These are phyloP conservation scores for Rhabdornis inornatus DNA, from an alignment of 2,113 vertebrate genomes.

Conservation along the genomic window DNA sequence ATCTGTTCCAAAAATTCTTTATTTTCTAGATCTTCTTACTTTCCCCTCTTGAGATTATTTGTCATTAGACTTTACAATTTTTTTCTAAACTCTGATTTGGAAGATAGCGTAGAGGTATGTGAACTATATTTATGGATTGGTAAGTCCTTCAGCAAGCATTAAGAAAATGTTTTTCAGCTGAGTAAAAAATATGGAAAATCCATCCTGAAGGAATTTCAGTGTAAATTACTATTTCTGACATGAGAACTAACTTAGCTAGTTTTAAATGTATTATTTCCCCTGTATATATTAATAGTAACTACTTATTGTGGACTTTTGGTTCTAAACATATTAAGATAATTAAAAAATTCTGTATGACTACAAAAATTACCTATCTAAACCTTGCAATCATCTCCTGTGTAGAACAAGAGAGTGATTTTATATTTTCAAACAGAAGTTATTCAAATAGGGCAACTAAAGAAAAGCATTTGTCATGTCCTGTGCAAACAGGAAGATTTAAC, in stretches of 20 bases:
- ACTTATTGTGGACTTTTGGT: neutral
- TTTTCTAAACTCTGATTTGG: neutral
- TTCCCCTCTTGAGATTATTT: slow-evolving; percentile 40
- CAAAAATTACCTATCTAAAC: neutral
- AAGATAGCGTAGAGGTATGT: neutral
- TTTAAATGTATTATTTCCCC: neutral
- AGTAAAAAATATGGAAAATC: neutral
- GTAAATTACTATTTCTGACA: neutral
- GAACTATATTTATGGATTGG: neutral
- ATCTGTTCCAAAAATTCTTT: slow-evolving; percentile 62
- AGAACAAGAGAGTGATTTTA: neutral
- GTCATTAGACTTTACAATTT: neutral
- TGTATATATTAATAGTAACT: neutral
- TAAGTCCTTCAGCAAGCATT: neutral
- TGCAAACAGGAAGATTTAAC: neutral
- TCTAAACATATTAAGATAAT: neutral
- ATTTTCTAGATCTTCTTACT: slow-evolving; percentile 58
- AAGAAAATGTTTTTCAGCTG: neutral
- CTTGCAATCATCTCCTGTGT: neutral
- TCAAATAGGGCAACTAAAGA: neutral
- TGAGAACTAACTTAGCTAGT: neutral
- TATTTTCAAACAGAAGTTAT: neutral
- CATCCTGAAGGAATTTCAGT: neutral
- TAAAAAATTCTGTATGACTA: neutral
- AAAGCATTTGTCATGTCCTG: neutral